Percentiles rank a stretch among this genome's conserved stretches.
Evolutionary conservation across 2,797 vertebrate genomes (phyloP).

Genomic region (Pangasius larnaudii): DNA sequence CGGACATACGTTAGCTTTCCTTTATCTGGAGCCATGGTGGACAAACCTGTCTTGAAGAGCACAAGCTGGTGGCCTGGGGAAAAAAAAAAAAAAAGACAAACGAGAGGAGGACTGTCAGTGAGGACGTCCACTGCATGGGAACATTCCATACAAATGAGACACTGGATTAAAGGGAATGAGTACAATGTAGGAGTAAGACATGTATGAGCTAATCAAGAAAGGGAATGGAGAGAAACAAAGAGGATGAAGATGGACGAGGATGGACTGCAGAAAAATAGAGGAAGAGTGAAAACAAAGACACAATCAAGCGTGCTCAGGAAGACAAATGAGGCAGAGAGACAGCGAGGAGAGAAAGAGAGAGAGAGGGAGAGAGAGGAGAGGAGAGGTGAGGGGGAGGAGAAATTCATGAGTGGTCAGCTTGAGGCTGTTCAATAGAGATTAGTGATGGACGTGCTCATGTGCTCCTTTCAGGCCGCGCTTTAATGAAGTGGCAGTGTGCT

Average conservation of each 20-base stretch:
- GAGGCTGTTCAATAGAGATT: conserved; percentile 59
- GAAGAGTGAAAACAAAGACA: neutral
- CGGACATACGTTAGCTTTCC: conserved; percentile 80
- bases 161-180: conserved; percentile 16
- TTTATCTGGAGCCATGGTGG: conserved; percentile 72
- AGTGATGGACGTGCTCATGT: conserved; percentile 51
- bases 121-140: conserved; percentile 7
- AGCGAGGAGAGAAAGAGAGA: neutral
- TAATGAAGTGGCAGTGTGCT: conserved; percentile 53
- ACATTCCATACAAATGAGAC: conserved; percentile 39
- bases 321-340: conserved; percentile 1
- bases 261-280: neutral
- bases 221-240: conserved; percentile 3
- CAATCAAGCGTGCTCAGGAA: conserved; percentile 11
- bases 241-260: neutral
- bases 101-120: neutral
- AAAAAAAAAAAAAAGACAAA: neutral
- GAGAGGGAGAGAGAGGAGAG: neutral
- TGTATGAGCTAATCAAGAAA: conserved; percentile 1
- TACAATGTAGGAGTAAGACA: conserved; percentile 16
- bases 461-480: conserved; percentile 51
- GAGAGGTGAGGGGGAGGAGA: conserved; percentile 31
- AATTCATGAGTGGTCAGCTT: conserved; percentile 56
- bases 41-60: conserved; percentile 84
- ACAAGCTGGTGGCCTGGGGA: conserved; percentile 83